phyloP scores from a whole-genome alignment of 2,888 invertebrate genomes.

The Noctuana brunneofusca region DNA sequence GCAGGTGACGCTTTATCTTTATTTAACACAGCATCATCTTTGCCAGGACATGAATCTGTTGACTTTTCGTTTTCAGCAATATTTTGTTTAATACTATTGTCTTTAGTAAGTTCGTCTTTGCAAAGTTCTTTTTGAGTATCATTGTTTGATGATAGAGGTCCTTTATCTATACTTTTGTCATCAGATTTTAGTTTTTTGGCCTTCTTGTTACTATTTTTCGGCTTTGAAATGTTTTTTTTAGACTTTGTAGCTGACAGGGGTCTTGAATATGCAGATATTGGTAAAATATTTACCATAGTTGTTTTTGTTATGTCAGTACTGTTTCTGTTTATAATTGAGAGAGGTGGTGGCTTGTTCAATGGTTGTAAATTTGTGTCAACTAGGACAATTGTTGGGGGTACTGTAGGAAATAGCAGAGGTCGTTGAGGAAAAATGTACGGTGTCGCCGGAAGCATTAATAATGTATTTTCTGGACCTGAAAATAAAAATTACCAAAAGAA shows the following conservation, averaged over 20 bases:
- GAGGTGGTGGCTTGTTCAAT: slow-evolving; percentile 57
- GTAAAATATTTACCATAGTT: slow-evolving; percentile 77
- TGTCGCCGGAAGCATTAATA: slow-evolving; percentile 71
- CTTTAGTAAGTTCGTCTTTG: slow-evolving; percentile 16
- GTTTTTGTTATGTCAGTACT: slow-evolving; percentile 72
- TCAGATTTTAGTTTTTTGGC: slow-evolving; percentile 38
- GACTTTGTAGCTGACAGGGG: slow-evolving; percentile 66
- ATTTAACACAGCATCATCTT: slow-evolving; percentile 16
- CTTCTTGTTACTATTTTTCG: slow-evolving; percentile 47
- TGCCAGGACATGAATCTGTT: not conserved
- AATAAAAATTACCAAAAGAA: no score
- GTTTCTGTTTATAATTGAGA: slow-evolving; percentile 63
- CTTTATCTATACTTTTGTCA: slow-evolving; percentile 25
- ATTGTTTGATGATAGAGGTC: not conserved
- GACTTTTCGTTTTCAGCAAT: slow-evolving; percentile 15
- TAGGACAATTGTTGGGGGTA: slow-evolving; percentile 69
- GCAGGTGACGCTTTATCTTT: not conserved
- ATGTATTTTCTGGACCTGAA: slow-evolving; percentile 69
- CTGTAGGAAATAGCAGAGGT: slow-evolving; percentile 66
- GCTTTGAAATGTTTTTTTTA: slow-evolving; percentile 59
- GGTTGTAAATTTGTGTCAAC: slow-evolving; percentile 66
- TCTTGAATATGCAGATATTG: slow-evolving; percentile 76
- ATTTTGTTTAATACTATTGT: slow-evolving; percentile 24
- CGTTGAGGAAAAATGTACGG: slow-evolving; percentile 76
- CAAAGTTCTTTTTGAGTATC: slow-evolving; percentile 8